Conservation (phyloP, 2,888 invertebrate genomes). For the Bibio marci region DNA sequence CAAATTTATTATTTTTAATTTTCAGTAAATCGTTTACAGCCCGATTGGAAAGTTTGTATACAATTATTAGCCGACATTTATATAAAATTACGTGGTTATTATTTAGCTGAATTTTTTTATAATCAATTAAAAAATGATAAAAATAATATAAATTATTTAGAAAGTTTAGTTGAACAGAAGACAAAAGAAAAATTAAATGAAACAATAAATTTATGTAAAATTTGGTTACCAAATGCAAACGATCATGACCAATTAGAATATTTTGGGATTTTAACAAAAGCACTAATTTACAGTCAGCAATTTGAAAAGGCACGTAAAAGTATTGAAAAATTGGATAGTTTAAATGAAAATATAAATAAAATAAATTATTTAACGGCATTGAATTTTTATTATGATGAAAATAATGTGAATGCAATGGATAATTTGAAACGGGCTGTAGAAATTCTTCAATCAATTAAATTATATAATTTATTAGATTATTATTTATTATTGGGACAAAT, state of each 20-base stretch:
- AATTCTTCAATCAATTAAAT: conserved; percentile 25
- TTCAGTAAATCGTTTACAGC: conserved; percentile 23
- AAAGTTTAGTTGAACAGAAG: conserved; percentile 23
- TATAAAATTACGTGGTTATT: conserved; percentile 32
- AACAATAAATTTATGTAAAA: conserved; percentile 28
- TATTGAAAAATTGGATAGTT: conserved; percentile 2
- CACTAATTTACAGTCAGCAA: conserved; percentile 1
- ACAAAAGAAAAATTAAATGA: conserved; percentile 35
- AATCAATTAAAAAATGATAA: conserved; percentile 12
- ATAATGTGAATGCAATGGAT: not conserved
- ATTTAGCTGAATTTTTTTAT: conserved; percentile 26
- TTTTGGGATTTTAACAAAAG: conserved; percentile 1
- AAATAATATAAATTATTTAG: conserved; percentile 11
- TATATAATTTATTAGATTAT: conserved; percentile 13
- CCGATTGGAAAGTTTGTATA: conserved; percentile 31
- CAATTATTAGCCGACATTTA: conserved; percentile 32
- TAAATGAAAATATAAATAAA: not conserved
- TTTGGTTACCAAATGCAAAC: conserved; percentile 15
- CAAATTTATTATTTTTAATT: conserved; percentile 11
- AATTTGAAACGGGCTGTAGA: conserved; percentile 16
- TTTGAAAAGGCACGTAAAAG: not conserved
- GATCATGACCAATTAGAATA: conserved; percentile 1
- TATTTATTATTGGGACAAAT: conserved; percentile 19
- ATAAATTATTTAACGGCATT: not conserved
- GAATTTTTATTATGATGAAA: conserved; percentile 31